A percentile compares a stretch with the other conserved stretches of the same genome.
Evolutionary conservation across 2,888 invertebrate species (phyloP).

Genomic region (Trissolcus brochymenae): DNA sequence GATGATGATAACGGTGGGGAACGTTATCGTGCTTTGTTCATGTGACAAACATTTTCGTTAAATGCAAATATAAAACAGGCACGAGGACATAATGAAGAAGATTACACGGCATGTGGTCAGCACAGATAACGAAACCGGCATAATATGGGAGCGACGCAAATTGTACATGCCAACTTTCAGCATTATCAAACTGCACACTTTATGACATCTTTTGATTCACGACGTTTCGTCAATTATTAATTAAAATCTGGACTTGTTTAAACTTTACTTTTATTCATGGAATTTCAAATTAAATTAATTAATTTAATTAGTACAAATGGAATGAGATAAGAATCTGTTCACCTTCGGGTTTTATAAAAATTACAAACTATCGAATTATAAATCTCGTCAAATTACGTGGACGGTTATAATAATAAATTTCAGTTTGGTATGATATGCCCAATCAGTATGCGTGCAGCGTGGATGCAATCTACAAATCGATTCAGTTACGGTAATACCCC

Average conservation of each 20-base stretch:
- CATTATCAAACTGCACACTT: constrained; percentile 64
- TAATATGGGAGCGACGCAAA: constrained; percentile 60
- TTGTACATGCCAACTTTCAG: constrained; percentile 64
- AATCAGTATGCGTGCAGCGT: constrained; percentile 42
- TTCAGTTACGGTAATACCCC: too few species aligned
- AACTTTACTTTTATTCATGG: too few species aligned
- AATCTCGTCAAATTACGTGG: constrained; percentile 37
- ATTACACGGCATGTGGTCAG: constrained; percentile 73
- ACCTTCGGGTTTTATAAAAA: background rate
- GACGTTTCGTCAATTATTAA: constrained; percentile 21
- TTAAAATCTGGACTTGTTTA: background rate
- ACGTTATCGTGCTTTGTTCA: constrained; percentile 9
- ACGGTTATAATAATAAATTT: constrained; percentile 38
- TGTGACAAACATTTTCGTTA: constrained; percentile 70
- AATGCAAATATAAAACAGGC: constrained; percentile 70
- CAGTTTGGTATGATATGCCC: constrained; percentile 27
- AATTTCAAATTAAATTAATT: too few species aligned
- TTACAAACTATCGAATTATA: constrained; percentile 12
- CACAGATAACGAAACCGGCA: constrained; percentile 68
- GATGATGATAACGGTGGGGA: constrained; percentile 11
- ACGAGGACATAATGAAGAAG: constrained; percentile 71
- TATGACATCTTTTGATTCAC: constrained; percentile 16
- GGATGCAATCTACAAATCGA: constrained; percentile 4
- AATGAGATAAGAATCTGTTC: constrained; percentile 11
- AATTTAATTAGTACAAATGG: constrained; percentile 11